phyloP scores from a whole-genome alignment of 2,113 vertebrate genomes.

The Pachycephala philippinensis region DNA sequence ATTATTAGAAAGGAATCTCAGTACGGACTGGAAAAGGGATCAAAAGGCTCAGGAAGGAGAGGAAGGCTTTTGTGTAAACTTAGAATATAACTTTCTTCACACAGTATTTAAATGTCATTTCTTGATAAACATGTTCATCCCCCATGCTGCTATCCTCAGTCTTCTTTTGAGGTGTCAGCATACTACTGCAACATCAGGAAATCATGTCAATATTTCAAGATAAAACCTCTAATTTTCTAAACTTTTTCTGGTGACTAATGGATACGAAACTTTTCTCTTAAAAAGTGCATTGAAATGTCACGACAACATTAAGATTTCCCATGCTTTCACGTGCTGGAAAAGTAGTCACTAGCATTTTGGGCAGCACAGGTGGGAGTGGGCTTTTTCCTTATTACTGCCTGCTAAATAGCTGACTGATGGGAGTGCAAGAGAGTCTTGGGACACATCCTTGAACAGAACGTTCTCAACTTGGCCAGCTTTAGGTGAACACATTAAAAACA shows the following conservation, averaged over 20 bases:
- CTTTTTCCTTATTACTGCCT: neutral
- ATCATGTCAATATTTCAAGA: neutral
- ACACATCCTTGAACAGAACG: neutral
- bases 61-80: neutral
- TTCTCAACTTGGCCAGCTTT: neutral
- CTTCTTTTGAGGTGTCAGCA: neutral
- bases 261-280: neutral
- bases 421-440: neutral
- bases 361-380: rapidly evolving
- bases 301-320: neutral
- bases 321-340: neutral
- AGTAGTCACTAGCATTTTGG: neutral
- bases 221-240: neutral
- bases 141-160: neutral
- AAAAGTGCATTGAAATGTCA: neutral
- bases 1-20: neutral
- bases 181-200: neutral
- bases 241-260: neutral
- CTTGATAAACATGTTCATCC: neutral
- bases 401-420: neutral
- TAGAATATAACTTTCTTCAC: neutral
- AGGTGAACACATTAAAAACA: neutral
- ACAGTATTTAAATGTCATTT: neutral
- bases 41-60: neutral
- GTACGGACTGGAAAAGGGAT: neutral